Evolutionary conservation across 1,140 invertebrate species (phyloP), one percentile per base, ranked within the genome.

Genomic region (Nixonia krombeini): DNA sequence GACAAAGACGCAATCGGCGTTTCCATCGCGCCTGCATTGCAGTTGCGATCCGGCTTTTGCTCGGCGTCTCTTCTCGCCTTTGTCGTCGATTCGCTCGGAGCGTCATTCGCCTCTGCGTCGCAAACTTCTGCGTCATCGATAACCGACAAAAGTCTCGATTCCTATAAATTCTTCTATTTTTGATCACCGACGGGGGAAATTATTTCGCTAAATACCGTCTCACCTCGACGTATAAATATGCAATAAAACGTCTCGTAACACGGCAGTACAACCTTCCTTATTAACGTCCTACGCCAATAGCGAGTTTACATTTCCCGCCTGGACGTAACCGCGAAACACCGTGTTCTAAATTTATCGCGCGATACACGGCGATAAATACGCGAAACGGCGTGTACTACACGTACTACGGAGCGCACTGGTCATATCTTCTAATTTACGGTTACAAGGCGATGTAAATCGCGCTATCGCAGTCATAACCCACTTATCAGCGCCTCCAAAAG

Each of bases 21-120:
- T 57, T 52, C 49, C 52, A 23, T 29, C 51, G 59, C 59, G 58
- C 55, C 65, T 63, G 65, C 55, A 58, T 41, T 47, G 58, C 3
- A 18, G 53, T 15, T 52, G 68, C 63, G 64, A 72, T 68, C 68
- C 59, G 68, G 52, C 12, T 50, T 38, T 16, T 25, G 29, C 9
- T 12, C 15, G 31, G 29, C 4, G 45, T 28, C 3, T 10, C 12
- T 10, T 31, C 8, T 3, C 29, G 29, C 9, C 3, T 10, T 3
- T n/a, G n/a, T n/a, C n/a, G n/a, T 31, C 29, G 9, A 31, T 31
- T 31, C 29, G 9, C 9, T 10, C 4, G 4, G 25, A 9, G 9
- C 25, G 4, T 9, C 4, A 9, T 26, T 26, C 25, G 25, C 25
- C 4, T 31, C 29, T 10, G 29, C 29, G n/a, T n/a, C n/a, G n/a